Evolutionary conservation across 2,888 invertebrate species (phyloP).

Genomic region (Agonopterix subpropinquella): DNA sequence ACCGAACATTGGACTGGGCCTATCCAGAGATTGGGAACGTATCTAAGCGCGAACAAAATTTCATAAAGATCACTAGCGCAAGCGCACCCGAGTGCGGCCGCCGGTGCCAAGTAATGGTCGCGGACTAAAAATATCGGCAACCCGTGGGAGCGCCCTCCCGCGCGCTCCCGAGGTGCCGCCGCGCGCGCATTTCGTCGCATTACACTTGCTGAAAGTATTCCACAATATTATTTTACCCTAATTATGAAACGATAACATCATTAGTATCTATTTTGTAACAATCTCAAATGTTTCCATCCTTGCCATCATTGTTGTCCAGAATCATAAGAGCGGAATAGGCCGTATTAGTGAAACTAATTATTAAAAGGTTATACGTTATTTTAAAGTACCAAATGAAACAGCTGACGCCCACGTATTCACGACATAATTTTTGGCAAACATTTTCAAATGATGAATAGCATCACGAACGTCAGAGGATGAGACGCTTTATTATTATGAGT

Average conservation of each 20-base stretch:
- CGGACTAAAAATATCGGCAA: conserved; percentile 80
- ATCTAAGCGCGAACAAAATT: conserved; percentile 63
- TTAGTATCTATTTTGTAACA: neutral
- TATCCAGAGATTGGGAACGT: conserved; percentile 63
- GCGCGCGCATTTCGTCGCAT: conserved; percentile 67
- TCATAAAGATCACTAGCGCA: conserved; percentile 72
- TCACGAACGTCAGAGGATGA: conserved; percentile 1
- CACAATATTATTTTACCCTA: conserved; percentile 4
- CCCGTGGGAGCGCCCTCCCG: conserved; percentile 77
- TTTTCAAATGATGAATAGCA: conserved; percentile 4
- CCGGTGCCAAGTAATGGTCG: conserved; percentile 80
- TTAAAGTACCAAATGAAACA: neutral
- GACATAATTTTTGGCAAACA: conserved; percentile 15
- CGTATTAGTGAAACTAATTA: too few species aligned
- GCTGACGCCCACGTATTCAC: neutral
- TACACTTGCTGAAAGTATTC: conserved; percentile 35
- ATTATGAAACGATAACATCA: conserved; percentile 2
- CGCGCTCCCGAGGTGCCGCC: conserved; percentile 64
- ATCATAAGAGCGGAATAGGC: too few species aligned
- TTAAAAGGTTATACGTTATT: neutral
- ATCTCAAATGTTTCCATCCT: too few species aligned
- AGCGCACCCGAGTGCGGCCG: conserved; percentile 71
- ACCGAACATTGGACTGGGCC: conserved; percentile 53
- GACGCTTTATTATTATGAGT: neutral
- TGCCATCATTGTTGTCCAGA: too few species aligned